Base-by-base conservation (phyloP, 2,888 invertebrate species). In the Chloromyia formosa region DNA sequence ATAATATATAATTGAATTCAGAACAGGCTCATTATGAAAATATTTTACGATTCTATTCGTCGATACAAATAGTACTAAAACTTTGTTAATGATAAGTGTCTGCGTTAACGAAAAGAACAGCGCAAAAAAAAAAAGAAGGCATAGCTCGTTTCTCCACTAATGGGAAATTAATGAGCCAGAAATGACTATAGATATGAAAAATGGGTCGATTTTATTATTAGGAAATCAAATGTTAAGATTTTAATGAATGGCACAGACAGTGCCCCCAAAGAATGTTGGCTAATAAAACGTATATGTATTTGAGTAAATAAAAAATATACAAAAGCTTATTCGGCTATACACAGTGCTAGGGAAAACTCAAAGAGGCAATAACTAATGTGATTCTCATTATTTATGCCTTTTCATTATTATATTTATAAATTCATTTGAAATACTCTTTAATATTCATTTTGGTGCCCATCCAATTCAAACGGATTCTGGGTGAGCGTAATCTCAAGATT, bases 91-190 rank as follows among this genome's bases (percentile, higher is more conserved):
- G 40, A 40, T 16, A n/a, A 49, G 49, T 49, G 49, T 16, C 1
- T 22, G 4, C 42, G 10, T 16, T 62, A 10, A n/a, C 62, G 40
- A 62, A 35, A 62, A 14, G 20, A 9, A 5, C 12, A 60, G 1
- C 12, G 22, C 20, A 27, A 7, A 40, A 20, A 61, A 61, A 2
- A 10, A 9, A 14, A 14, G 18, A 40, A n/a, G 27, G 16, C 20
- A 12, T 12, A 27, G 61, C 35, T 61, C 35, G 16, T 54, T 69
- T 35, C 23, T 53, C 1, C 54, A 27, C 53, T 69, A 69, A 69
- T 69, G 68, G 68, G 16, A 69, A 69, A 54, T 69, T 54, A 69
- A 69, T 69, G 68, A 69, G 68, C 20, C 66, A 42, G 68, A 27
- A 69, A 69, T 54, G 23, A 40, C 68, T 69, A 14, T 16, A 54